These are phyloP conservation scores for Hedya salicella DNA, from an alignment of 2,888 invertebrate genomes.

Conservation along the genomic window DNA sequence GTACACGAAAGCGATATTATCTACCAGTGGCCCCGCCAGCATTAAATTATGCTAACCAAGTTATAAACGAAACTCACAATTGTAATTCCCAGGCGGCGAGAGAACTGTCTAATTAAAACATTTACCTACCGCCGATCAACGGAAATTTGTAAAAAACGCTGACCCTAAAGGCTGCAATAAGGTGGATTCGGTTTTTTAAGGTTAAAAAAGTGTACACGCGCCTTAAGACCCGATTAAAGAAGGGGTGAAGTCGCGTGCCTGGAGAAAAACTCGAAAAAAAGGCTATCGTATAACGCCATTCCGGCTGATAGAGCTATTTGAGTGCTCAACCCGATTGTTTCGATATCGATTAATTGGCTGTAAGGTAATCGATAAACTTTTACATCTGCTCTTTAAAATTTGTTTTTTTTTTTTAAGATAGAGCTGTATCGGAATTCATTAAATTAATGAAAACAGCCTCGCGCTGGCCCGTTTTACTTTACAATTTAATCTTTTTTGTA, in stretches of 20 bases:
- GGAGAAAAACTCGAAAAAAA: constrained; percentile 44
- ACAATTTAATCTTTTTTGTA: background rate
- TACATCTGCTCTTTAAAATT: constrained; percentile 71
- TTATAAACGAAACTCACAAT: constrained; percentile 70
- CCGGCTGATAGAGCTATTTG: constrained; percentile 83
- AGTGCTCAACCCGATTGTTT: constrained; percentile 75
- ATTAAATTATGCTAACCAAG: constrained; percentile 74
- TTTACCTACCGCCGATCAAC: constrained; percentile 72
- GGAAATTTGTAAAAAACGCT: constrained; percentile 72
- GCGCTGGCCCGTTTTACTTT: background rate
- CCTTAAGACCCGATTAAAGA: constrained; percentile 81
- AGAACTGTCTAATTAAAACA: constrained; percentile 77
- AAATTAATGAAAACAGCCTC: background rate
- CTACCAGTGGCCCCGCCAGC: constrained; percentile 56
- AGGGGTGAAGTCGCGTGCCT: constrained; percentile 78
- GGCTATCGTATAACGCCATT: constrained; percentile 77
- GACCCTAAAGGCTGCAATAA: constrained; percentile 80
- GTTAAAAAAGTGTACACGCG: constrained; percentile 79
- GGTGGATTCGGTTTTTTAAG: constrained; percentile 77
- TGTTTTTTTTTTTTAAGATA: constrained; percentile 46
- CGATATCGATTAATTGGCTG: constrained; percentile 84
- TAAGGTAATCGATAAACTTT: constrained; percentile 82
- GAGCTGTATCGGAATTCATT: constrained; percentile 25
- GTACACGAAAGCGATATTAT: constrained; percentile 54
- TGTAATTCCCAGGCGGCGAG: constrained; percentile 54